phyloP scores from a whole-genome alignment of 2,113 vertebrate species.

The Neolamprologus caudopunctatus region DNA sequence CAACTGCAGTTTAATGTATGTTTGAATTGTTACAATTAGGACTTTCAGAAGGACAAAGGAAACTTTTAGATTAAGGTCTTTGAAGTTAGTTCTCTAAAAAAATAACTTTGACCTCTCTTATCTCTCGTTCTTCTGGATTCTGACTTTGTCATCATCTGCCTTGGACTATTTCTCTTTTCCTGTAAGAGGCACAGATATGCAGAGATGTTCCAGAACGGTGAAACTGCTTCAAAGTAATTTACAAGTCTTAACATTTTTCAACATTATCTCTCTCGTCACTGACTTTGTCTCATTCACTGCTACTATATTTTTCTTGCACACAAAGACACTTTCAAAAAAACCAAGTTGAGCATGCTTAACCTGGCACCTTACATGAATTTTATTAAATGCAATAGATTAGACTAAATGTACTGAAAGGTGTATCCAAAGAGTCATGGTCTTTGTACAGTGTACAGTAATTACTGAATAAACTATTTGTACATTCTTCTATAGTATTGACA shows the following conservation, averaged over 20 bases:
- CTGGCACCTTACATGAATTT: neutral
- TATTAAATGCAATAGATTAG: neutral
- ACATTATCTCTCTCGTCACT: constrained; percentile 1
- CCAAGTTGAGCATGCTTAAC: neutral
- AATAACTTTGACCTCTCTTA: neutral
- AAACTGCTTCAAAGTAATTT: constrained; percentile 1
- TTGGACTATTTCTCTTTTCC: neutral
- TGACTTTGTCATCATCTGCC: neutral
- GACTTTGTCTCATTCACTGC: constrained; percentile 14
- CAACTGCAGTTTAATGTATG: neutral
- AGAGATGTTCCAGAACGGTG: neutral
- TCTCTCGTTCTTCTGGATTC: neutral
- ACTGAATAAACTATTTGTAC: neutral
- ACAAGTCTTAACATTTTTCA: constrained; percentile 25
- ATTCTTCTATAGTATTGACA: neutral
- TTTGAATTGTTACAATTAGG: neutral
- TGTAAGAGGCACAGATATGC: constrained; percentile 5
- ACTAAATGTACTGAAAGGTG: neutral
- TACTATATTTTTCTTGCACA: constrained; percentile 9
- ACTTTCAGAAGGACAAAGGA: neutral
- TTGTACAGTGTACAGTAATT: neutral
- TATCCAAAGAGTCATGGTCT: neutral
- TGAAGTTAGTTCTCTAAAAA: neutral
- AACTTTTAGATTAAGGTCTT: neutral
- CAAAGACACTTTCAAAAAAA: neutral